These are phyloP conservation scores for Empidonax traillii DNA, from an alignment of 2,113 vertebrate species.

Conservation along the genomic window DNA sequence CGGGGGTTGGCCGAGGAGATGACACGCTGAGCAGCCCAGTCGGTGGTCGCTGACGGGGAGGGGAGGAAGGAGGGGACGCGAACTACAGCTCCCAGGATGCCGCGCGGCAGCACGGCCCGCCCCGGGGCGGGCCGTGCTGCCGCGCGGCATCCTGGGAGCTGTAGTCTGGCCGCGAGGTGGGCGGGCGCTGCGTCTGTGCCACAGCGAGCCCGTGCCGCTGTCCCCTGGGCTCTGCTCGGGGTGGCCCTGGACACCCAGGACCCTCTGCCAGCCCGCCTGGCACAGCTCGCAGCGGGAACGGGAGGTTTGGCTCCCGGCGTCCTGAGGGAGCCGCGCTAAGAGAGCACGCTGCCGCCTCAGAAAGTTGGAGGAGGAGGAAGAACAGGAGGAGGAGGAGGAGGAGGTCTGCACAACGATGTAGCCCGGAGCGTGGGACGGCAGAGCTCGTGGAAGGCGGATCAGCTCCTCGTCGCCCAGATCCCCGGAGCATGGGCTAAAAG, in stretches of 20 bases:
- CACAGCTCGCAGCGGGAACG: neutral
- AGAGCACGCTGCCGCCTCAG: neutral
- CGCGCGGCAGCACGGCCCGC: accelerated
- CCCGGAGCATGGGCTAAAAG: neutral
- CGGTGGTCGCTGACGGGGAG: too few relatives aligned
- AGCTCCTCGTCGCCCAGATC: neutral
- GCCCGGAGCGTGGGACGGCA: neutral
- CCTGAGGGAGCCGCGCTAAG: neutral
- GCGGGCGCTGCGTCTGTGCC: neutral
- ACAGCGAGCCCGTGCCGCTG: neutral
- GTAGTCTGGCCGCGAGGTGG: slow-evolving; percentile 7
- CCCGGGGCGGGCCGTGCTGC: accelerated
- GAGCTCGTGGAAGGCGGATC: neutral
- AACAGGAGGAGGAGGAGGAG: neutral
- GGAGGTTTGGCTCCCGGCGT: neutral
- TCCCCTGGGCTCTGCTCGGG: neutral
- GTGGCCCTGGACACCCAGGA: accelerated
- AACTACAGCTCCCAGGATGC: neutral
- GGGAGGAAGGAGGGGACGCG: accelerated
- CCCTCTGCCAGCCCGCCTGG: neutral
- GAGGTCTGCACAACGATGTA: neutral
- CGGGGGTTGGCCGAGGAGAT: accelerated
- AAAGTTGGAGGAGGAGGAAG: neutral
- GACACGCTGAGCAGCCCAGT: accelerated
- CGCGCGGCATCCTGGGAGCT: slow-evolving; percentile 1